Percentiles rank a stretch among this genome's conserved stretches.
Evolutionary conservation across 37 sponge, comb jelly and placozoan species (phyloP).

Genomic region (Cladorhizidae sp.): DNA sequence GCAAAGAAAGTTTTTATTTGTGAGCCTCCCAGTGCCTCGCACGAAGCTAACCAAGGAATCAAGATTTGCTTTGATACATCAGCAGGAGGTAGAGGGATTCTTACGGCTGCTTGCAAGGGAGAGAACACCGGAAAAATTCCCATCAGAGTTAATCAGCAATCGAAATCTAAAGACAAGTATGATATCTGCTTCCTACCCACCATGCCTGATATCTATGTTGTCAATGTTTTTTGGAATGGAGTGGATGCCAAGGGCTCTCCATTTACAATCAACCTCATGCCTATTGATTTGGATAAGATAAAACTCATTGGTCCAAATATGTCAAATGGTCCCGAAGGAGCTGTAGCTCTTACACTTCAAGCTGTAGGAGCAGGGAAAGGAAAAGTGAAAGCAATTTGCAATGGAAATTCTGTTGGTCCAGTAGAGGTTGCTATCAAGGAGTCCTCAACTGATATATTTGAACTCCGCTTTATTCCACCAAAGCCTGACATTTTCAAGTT

Average conservation of each 20-base stretch:
- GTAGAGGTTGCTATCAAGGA: constrained; percentile 66
- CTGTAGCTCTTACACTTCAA: constrained; percentile 62
- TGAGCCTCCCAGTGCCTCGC: constrained; percentile 37
- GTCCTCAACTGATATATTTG: constrained; percentile 36
- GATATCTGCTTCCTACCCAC: constrained; percentile 50
- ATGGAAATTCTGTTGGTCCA: constrained; percentile 48
- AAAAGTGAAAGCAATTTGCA: constrained; percentile 52
- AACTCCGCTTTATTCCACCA: constrained; percentile 41
- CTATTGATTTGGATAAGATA: constrained; percentile 47
- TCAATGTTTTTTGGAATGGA: constrained; percentile 53
- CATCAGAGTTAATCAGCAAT: constrained; percentile 20
- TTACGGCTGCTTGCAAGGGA: constrained; percentile 48
- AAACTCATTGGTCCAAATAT: constrained; percentile 47
- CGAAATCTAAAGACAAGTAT: constrained; percentile 15
- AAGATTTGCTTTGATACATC: constrained; percentile 40
- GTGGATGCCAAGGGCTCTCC: constrained; percentile 69
- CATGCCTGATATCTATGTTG: constrained; percentile 44
- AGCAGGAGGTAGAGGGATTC: constrained; percentile 40
- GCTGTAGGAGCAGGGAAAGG: constrained; percentile 58
- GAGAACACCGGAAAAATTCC: constrained; percentile 41
- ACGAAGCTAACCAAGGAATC: constrained; percentile 44
- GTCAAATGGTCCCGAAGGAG: constrained; percentile 25
- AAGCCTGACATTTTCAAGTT: constrained; percentile 58
- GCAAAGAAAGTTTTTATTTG: constrained; percentile 29
- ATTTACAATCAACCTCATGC: constrained; percentile 63